Evolutionary conservation across 2,113 vertebrate genomes (phyloP).

Genomic region (Tenrec ecaudatus): DNA sequence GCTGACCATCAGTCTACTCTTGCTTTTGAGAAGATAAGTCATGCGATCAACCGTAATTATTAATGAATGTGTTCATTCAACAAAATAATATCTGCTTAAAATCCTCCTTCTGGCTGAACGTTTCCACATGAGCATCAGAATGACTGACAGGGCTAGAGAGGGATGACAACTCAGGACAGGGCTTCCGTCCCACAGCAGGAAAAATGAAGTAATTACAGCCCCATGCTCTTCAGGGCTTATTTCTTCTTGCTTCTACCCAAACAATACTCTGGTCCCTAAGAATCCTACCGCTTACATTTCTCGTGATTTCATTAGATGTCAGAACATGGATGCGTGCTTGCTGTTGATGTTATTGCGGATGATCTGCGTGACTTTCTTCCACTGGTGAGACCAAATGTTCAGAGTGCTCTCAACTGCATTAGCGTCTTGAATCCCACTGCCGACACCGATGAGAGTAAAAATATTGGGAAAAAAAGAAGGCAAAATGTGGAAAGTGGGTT

Average conservation of each 20-base stretch:
- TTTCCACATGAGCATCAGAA: constrained; percentile 55
- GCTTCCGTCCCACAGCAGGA: constrained; percentile 23
- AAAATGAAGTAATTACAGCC: constrained; percentile 33
- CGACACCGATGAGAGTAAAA: background rate
- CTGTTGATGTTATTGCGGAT: constrained; percentile 29
- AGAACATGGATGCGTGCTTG: constrained; percentile 19
- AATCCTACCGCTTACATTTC: constrained; percentile 26
- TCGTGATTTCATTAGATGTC: constrained; percentile 52
- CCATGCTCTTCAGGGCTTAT: background rate
- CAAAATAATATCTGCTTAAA: constrained; percentile 58
- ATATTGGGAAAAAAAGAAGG: background rate
- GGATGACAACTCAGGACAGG: constrained; percentile 2
- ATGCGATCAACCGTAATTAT: background rate
- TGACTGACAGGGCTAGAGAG: constrained; percentile 9
- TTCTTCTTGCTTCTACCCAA: constrained; percentile 46
- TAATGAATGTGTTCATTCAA: constrained; percentile 66
- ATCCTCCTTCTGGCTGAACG: constrained; percentile 57
- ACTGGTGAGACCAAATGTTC: background rate
- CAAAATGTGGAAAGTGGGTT: background rate
- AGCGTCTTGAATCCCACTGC: background rate
- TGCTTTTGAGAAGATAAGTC: constrained; percentile 50
- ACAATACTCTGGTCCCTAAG: background rate
- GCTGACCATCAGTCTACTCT: background rate
- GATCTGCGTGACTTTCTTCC: background rate
- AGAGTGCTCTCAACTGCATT: background rate